Base-by-base conservation (phyloP, 2,888 invertebrate genomes). In the Halictus quadricinctus region DNA sequence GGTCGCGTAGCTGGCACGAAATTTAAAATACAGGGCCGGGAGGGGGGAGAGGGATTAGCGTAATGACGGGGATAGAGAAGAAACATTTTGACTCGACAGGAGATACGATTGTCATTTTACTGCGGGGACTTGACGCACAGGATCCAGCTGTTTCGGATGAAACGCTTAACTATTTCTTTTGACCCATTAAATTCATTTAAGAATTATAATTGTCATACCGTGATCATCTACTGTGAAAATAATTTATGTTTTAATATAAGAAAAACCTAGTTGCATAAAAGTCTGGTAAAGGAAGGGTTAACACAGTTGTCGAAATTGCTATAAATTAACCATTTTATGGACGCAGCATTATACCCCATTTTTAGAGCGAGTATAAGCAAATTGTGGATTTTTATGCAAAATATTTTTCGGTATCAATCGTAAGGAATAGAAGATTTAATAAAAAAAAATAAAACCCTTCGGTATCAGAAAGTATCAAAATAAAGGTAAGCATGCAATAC, bases 1-100 rank as follows among this genome's bases (percentile, higher is more conserved):
- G 89, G 87, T 88, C 89, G 86, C 86, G 70, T 86, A 87, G 88
- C 88, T 79, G 87, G 84, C 88, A 87, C 83, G 89, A 89, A 88
- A 88, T 86, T 89, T 86, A 84, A 90, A 90, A 89, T 89, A 89
- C 75, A 85, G 48, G 25, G 87, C 1, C 29, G 29, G 29, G 29
- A 29, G 13, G 13, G 83, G 46, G 41, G 87, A 0, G 84, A n/a
- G 43, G 87, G 91, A 91, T 91, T 91, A 91, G 83, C 91, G 90
- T 91, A 91, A 91, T 87, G 82, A 84, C 81, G 78, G 83, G 74
- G 79, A 75, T 81, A 85, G 76, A 76, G 80, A 83, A 76, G 60
- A 82, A 89, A 88, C 85, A 88, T 89, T 89, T 91, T 88, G 90
- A 88, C 87, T 87, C 80, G 76, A 50, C 74, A 41, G 72, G 66